Evolutionary conservation across 2,797 vertebrate genomes (phyloP).

Genomic region (Cuniculus paca): DNA sequence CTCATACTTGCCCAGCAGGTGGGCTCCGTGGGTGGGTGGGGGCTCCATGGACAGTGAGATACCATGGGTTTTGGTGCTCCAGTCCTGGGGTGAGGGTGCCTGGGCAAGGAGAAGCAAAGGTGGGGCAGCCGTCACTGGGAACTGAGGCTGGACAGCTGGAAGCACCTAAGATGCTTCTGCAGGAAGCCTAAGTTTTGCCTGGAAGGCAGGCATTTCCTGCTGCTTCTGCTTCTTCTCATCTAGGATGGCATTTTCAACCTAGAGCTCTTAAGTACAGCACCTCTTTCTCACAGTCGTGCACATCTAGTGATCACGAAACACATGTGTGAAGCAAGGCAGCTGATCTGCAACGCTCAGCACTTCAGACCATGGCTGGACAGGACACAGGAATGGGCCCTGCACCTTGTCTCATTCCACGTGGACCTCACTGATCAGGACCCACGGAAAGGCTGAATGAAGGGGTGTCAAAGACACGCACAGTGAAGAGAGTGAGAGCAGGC

Average conservation of each 20-base stretch:
- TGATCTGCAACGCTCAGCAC: not conserved
- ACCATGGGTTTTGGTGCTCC: not conserved
- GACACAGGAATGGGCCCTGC: not conserved
- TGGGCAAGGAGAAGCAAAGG: not conserved
- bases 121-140: not conserved
- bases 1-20: not conserved
- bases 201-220: not conserved
- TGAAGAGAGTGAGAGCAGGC: not conserved
- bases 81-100: not conserved
- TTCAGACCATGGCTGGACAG: not conserved
- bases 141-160: not conserved
- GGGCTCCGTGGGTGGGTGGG: not conserved
- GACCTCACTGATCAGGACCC: not conserved
- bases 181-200: not conserved
- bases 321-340: not conserved
- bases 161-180: not conserved
- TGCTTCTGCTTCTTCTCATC: not conserved
- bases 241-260: not conserved
- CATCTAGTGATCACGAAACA: not conserved
- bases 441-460: accelerated
- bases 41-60: not conserved
- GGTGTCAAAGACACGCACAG: not conserved
- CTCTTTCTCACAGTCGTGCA: not conserved
- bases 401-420: not conserved
- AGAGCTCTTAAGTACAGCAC: not conserved